Evolutionary conservation across 2,888 invertebrate genomes (phyloP).

Genomic region (Troglohyphantes excavatus): DNA sequence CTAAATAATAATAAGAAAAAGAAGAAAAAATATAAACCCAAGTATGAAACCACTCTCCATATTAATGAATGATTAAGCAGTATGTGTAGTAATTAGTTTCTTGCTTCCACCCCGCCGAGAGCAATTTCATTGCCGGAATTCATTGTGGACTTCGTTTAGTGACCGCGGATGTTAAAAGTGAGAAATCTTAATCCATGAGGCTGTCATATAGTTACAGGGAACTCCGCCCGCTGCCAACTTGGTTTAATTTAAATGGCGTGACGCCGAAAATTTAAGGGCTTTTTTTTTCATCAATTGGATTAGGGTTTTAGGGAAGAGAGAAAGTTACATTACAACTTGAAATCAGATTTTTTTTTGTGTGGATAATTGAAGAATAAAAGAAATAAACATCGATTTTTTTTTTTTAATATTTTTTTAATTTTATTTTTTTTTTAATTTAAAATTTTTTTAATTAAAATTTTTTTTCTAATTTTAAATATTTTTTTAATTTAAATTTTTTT

Average conservation of each 20-base stretch:
- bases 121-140: slow-evolving; percentile 25
- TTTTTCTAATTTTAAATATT: not conserved
- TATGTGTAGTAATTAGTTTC: slow-evolving; percentile 37
- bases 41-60: not conserved
- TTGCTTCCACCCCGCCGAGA: slow-evolving; percentile 32
- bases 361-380: too few species aligned
- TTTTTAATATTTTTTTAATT: not conserved
- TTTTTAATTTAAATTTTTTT: too few species aligned
- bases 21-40: too few species aligned
- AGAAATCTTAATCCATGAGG: slow-evolving; percentile 46
- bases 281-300: slow-evolving; percentile 46
- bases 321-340: too few species aligned
- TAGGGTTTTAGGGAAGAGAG: not conserved
- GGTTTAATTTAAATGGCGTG: slow-evolving; percentile 50
- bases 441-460: not conserved
- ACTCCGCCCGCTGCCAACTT: not conserved
- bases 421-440: not conserved
- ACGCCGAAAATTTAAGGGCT: not conserved
- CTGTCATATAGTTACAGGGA: slow-evolving; percentile 53
- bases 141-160: slow-evolving; percentile 21
- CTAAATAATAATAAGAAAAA: too few species aligned
- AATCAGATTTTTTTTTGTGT: too few species aligned
- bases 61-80: slow-evolving; percentile 51
- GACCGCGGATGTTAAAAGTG: slow-evolving; percentile 33
- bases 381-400: not conserved